Percentiles rank a stretch among this genome's conserved stretches.
Evolutionary conservation across 2,888 invertebrate species (phyloP).

Genomic region (Mythimna pallens): DNA sequence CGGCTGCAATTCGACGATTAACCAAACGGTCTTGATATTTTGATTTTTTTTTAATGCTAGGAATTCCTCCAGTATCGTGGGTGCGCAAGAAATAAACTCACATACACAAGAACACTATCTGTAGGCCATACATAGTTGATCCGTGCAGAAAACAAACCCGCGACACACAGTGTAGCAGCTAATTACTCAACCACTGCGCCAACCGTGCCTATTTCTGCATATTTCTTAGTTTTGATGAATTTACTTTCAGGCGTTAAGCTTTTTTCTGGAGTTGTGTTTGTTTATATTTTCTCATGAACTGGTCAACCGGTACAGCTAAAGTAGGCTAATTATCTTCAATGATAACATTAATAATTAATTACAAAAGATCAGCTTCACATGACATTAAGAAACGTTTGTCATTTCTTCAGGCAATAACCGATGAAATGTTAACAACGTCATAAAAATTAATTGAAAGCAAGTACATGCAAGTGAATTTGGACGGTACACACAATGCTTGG

Average conservation of each 20-base stretch:
- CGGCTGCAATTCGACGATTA: conserved; percentile 78
- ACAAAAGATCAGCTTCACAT: not conserved
- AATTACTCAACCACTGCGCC: too few relatives aligned
- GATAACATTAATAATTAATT: not conserved
- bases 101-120: too few relatives aligned
- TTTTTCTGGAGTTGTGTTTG: not conserved
- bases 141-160: too few relatives aligned
- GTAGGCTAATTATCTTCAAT: not conserved
- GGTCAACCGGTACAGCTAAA: not conserved
- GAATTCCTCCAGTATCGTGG: too few relatives aligned
- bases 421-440: conserved; percentile 46
- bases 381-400: conserved; percentile 18
- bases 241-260: not conserved
- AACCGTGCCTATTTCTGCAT: too few relatives aligned
- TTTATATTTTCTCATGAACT: not conserved
- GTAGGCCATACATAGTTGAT: too few relatives aligned
- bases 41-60: conserved; percentile 20
- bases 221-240: not conserved
- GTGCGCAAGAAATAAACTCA: too few relatives aligned
- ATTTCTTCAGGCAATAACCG: conserved; percentile 28
- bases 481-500: conserved; percentile 29
- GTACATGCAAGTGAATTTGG: conserved; percentile 46
- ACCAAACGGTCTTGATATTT: conserved; percentile 81
- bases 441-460: conserved; percentile 42
- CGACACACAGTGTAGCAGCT: too few relatives aligned